Base-by-base conservation (phyloP, 2,888 invertebrate genomes). In the Laothoe populi region DNA sequence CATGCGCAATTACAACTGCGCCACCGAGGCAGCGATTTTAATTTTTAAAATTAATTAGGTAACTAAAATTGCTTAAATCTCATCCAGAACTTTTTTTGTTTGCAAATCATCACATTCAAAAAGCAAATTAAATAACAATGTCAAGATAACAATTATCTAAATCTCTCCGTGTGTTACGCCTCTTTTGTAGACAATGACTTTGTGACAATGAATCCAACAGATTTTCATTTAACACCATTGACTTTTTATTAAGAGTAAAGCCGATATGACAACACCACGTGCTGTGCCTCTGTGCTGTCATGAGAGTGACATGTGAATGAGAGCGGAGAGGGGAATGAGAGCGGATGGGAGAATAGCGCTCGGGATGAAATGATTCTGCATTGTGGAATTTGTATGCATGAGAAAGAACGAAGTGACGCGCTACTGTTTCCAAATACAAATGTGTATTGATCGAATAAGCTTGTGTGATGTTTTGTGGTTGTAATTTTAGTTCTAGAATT, bases 251-350 rank as follows among this genome's bases (percentile, higher is more conserved):
- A 79, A 74, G 79, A 81, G 77, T 79, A 82, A 86, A 87, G 81
- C 82, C 72, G 74, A 83, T 84, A 81, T 82, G 85, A 82, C 84
- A 82, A 72, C 77, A 81, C 82, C 89, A 86, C 87, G 90, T 90
- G 90, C 79, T 78, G 67, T 69, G 19, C 44, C 44, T 7, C 44
- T 19, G 44, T 44, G 7, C 68, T 74, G 83, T 87, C 84, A 68
- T n/a, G 66, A 49, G 46, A 62, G 58, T 84, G 89, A 89, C 87
- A 86, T 73, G 80, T 79, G 83, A 87, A 81, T 88, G 90, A 87
- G 90, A 86, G 72, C 67, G 62, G 77, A 69, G 44, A 42, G 5
- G 70, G 75, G 69, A 70, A 23, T 5, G 23, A 11, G 23, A n/a
- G 48, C 24, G 24, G 48, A 40, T 13, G 10, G 46, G 46, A 11